Conservation (phyloP, 2,888 invertebrate species). For the Pyrrhosoma nymphula region DNA sequence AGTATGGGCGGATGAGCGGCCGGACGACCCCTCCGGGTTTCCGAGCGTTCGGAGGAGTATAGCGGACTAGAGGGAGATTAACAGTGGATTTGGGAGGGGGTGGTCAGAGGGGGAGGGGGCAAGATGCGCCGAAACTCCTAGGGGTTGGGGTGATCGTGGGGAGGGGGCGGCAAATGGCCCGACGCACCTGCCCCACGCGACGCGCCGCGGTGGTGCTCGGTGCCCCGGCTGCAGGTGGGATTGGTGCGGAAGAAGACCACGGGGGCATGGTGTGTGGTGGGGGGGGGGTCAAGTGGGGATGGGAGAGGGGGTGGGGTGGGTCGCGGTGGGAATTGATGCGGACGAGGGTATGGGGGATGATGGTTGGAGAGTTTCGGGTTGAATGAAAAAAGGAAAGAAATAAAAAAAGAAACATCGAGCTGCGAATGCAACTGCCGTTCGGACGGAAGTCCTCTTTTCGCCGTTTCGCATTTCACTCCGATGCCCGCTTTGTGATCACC, state of each 20-base stretch:
- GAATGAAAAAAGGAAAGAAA: not conserved
- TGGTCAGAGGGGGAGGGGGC: not conserved
- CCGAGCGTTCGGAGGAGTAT: not conserved
- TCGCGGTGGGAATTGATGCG: no score
- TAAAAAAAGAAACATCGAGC: not conserved
- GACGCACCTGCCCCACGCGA: not conserved
- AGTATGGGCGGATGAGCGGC: no score
- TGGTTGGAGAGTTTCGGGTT: not conserved
- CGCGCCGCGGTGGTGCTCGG: not conserved
- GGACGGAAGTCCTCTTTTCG: not conserved
- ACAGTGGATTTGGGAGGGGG: not conserved
- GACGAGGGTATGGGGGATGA: not conserved
- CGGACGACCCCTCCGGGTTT: no score
- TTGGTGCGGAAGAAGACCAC: not conserved
- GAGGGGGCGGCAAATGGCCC: not conserved
- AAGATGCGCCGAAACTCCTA: slow-evolving; percentile 8
- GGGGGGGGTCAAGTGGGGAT: not conserved
- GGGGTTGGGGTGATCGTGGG: not conserved
- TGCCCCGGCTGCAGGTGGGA: not conserved
- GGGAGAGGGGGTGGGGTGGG: not conserved
- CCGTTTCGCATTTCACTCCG: not conserved
- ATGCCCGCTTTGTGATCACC: not conserved
- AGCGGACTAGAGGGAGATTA: not conserved
- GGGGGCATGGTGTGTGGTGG: not conserved
- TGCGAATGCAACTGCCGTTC: not conserved